phyloP scores from a whole-genome alignment of 2,888 invertebrate species.

The Herminia tarsipennalis region DNA sequence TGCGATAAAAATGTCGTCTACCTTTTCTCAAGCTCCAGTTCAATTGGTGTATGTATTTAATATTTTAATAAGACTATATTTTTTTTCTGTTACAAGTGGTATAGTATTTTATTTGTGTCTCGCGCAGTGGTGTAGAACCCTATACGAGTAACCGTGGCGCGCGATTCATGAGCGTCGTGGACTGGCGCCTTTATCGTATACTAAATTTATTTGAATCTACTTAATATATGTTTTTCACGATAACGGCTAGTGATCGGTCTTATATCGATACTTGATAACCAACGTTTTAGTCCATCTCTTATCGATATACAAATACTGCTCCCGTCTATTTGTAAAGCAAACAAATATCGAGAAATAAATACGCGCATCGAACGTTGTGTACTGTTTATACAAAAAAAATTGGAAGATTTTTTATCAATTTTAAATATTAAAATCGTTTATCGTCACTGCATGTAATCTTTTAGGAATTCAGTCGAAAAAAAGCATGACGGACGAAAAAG shows the following conservation, averaged over 20 bases:
- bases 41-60: too few relatives aligned
- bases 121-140: neutral
- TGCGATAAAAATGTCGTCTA: too few relatives aligned
- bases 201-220: constrained; percentile 55
- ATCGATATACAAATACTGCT: constrained; percentile 53
- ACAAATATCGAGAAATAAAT: constrained; percentile 34
- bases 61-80: too few relatives aligned
- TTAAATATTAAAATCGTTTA: constrained; percentile 39
- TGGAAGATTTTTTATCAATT: constrained; percentile 31
- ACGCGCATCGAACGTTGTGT: constrained; percentile 20
- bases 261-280: constrained; percentile 38
- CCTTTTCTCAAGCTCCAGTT: too few relatives aligned
- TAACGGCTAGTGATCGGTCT: constrained; percentile 46
- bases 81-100: too few relatives aligned
- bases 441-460: constrained; percentile 26
- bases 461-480: constrained; percentile 35
- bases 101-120: neutral
- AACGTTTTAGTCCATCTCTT: constrained; percentile 49
- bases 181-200: constrained; percentile 53
- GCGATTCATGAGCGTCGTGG: constrained; percentile 23
- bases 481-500: constrained; percentile 26
- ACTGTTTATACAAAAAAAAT: constrained; percentile 24
- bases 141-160: constrained; percentile 24
- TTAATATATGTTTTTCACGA: constrained; percentile 50
- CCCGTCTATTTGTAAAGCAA: constrained; percentile 41